A percentile compares a stretch with the other conserved stretches of the same genome.
These are phyloP conservation scores for Myotis davidii DNA, from an alignment of 2,113 vertebrate species.

Conservation along the genomic window DNA sequence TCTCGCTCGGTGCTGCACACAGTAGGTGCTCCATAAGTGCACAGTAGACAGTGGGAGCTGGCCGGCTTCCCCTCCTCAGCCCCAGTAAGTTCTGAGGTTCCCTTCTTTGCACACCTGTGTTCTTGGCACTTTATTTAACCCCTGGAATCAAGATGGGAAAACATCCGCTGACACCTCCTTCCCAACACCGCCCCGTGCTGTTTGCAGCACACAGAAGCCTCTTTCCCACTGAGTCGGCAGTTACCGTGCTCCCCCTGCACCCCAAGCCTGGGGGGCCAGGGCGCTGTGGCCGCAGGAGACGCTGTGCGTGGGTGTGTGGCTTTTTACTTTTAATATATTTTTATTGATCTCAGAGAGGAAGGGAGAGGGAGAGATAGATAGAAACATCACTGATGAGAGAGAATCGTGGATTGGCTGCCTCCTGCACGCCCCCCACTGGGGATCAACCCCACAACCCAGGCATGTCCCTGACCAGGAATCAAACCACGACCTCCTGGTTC, in stretches of 20 bases:
- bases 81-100: neutral
- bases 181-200: neutral
- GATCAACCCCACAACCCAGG: no score
- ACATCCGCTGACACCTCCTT: neutral
- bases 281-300: neutral
- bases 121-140: constrained; percentile 12
- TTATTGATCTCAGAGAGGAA: no score
- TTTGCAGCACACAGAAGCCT: constrained; percentile 42
- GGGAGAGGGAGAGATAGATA: no score
- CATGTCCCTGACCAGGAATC: no score
- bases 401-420: no score
- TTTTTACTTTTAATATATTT: no score
- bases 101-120: neutral
- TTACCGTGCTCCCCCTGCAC: neutral
- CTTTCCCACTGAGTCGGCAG: neutral
- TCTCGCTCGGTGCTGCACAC: neutral
- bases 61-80: neutral
- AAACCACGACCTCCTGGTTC: no score
- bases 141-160: neutral
- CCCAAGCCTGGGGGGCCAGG: neutral
- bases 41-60: neutral
- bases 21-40: neutral
- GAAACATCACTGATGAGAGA: no score
- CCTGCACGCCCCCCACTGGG: no score
- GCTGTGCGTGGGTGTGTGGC: neutral